Evolutionary conservation across 2,797 vertebrate genomes (phyloP).

Genomic region (Chiroxiphia lanceolata): DNA sequence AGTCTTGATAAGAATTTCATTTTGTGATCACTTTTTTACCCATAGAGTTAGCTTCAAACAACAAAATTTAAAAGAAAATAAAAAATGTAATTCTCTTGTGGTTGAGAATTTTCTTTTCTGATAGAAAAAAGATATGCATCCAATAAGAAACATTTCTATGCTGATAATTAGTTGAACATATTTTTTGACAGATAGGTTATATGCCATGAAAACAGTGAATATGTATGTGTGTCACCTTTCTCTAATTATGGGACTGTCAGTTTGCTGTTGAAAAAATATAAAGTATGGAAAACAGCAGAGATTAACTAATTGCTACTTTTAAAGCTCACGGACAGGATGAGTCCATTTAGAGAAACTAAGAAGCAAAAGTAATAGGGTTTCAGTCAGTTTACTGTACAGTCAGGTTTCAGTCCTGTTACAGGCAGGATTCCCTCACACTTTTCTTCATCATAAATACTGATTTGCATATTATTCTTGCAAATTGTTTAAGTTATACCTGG

Average conservation of each 20-base stretch:
- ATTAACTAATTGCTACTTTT: not conserved
- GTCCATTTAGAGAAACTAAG: not conserved
- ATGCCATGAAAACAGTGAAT: not conserved
- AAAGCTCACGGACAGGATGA: not conserved
- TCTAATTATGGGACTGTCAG: not conserved
- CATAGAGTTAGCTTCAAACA: not conserved
- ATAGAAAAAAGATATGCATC: not conserved
- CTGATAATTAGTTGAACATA: not conserved
- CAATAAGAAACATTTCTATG: not conserved
- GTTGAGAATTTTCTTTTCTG: not conserved
- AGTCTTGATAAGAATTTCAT: not conserved
- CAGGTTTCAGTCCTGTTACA: not conserved
- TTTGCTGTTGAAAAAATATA: not conserved
- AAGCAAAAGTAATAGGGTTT: not conserved
- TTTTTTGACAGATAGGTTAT: not conserved
- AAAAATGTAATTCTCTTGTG: not conserved
- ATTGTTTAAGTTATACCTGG: not conserved
- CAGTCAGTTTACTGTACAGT: not conserved
- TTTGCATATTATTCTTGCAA: not conserved
- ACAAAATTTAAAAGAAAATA: not conserved
- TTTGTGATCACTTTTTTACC: not conserved
- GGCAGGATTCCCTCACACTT: not conserved
- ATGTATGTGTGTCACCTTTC: not conserved
- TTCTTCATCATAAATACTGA: not conserved
- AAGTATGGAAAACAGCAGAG: not conserved